Base-by-base conservation (phyloP, 2,888 invertebrate genomes). In the Orthonevra nobilis region DNA sequence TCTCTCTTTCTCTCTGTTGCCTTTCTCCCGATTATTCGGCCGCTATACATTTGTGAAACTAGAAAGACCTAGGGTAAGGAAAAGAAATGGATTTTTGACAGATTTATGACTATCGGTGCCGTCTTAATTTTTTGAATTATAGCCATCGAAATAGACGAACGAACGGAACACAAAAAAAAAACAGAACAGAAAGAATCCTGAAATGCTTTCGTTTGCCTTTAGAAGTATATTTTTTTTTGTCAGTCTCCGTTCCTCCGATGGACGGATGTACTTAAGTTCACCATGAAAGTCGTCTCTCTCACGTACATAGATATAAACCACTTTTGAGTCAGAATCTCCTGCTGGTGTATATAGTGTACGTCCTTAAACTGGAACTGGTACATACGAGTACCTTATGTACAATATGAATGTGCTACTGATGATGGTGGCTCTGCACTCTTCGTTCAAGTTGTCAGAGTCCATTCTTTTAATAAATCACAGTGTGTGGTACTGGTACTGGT, bases 1-100 rank as follows among this genome's bases (percentile, higher is more conserved):
- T n/a, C n/a, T n/a, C n/a, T n/a, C n/a, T n/a, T n/a, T n/a, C n/a
- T n/a, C n/a, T n/a, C 30, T 34, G n/a, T 30, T 52, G 26, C 15
- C 32, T 10, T 30, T 63, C 46, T 32, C 36, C 10, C 34, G 23
- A 48, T 58, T n/a, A n/a, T n/a, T n/a, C n/a, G n/a, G 5, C 5
- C 23, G 23, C 54, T 38, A 1, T 23, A 17, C 46, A 14, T 19
- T 19, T 58, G 40, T 66, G 23, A 52, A 70, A 58, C 30, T 54
- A 56, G 60, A 40, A 30, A 36, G 14, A 32, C 9, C 9, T 12
- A 44, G 30, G 63, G 61, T 46, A 73, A 79, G 64, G 73, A 79
- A 79, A 86, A 87, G 87, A 87, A 87, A 87, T 87, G 88, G 87
- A 88, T 87, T 87, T 87, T 86, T 87, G 87, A 87, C 87, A 87